Base-by-base conservation (phyloP, 2,113 vertebrate genomes). In the Percina caprodes region DNA sequence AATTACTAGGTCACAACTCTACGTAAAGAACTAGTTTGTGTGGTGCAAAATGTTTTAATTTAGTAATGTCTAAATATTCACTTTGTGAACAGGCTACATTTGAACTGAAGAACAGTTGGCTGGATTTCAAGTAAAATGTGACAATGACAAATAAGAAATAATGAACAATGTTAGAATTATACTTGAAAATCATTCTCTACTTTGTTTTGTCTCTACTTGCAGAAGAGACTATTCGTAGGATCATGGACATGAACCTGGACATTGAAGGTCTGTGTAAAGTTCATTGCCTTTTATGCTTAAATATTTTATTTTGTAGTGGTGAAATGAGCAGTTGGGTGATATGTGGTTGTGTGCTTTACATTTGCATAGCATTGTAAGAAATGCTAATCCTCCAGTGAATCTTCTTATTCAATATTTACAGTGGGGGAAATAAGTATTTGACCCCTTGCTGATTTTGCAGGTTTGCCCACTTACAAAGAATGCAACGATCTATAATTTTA, bases 181-280 rank as follows among this genome's bases (percentile, higher is more conserved):
- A 39, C 39, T 39, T 39, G 10, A 39, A 39, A 39, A 9, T 39
- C 39, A 2, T 23, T 4, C n/a, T n/a, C 30, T 30, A 30, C 30
- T 30, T 30, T 30, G 30, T 35, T 19, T 0, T 70, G 35, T 70
- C 15, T 52, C 56, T 9, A 74, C 18, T 86, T 89, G 71, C 92
- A 99, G 97, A 94, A 51, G 80, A 94, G 90, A 96, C 96, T 93
- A 95, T 96, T 69, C 78, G 86, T 0, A 92, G 90, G 70, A 95
- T 97, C 33, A 73, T 88, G 19, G 86, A 91, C 61, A 91, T 87
- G 81, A 92, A 94, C 0, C 93, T 92, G 79, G 95, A 87, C 33
- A 95, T 98, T 0, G 96, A 98, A 93, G 97, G 98, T 99, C 62
- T 78, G 78, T 15, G 15, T 67, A n/a, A 4, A 23, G 18, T 69